Percentiles rank a stretch among this genome's conserved stretches.
These are phyloP conservation scores for Hystrix brachyura DNA, from an alignment of 2,113 vertebrate species.

Conservation along the genomic window DNA sequence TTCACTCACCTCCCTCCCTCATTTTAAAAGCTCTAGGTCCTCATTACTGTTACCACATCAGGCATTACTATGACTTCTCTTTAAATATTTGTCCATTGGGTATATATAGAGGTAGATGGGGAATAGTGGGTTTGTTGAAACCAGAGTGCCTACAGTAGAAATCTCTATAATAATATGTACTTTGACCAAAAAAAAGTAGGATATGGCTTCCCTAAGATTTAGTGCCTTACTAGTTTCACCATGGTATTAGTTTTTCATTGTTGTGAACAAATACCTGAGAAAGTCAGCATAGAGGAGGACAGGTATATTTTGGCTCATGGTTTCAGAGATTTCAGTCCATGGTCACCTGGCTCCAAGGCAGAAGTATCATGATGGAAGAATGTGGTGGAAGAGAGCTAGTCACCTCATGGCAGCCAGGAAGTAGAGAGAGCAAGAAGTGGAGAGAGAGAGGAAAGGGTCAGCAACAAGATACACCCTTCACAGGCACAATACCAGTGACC, in stretches of 20 bases:
- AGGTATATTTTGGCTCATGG: background rate
- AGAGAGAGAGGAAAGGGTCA: background rate
- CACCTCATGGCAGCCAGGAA: background rate
- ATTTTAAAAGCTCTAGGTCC: background rate
- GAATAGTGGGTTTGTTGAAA: background rate
- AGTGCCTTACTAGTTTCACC: background rate
- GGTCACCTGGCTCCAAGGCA: background rate
- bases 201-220: background rate
- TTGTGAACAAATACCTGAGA: background rate
- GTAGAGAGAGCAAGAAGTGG: background rate
- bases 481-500: background rate
- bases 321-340: background rate
- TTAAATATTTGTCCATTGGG: background rate
- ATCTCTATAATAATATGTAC: background rate
- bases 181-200: background rate
- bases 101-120: background rate
- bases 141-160: background rate
- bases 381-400: background rate
- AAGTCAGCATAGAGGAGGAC: background rate
- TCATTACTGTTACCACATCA: background rate
- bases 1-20: background rate
- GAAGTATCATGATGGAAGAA: background rate
- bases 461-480: background rate
- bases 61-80: background rate
- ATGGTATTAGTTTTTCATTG: background rate